Percentiles rank a stretch among this genome's conserved stretches.
Conservation (phyloP, 1,140 invertebrate species). For the Brachionus plicatilis region DNA sequence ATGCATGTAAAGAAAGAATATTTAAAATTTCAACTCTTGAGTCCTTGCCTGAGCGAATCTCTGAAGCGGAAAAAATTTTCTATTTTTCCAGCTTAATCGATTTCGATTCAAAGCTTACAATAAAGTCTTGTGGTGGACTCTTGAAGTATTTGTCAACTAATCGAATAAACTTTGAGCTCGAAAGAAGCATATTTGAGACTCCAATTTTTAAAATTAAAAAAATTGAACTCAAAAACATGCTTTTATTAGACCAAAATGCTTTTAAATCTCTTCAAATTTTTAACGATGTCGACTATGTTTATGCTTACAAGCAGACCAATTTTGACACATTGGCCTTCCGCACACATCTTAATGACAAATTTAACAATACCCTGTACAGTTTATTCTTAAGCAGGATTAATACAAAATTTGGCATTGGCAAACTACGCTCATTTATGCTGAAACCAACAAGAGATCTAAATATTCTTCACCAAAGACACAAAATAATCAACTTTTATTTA, state of each 20-base stretch:
- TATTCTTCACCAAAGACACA: not conserved
- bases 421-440: conserved; percentile 29
- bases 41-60: not conserved
- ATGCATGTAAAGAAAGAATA: conserved; percentile 13
- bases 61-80: not conserved
- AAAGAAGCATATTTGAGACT: not conserved
- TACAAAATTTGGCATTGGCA: conserved; percentile 36
- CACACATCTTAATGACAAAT: conserved; percentile 33
- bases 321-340: not conserved
- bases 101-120: conserved; percentile 7
- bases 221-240: not conserved
- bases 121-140: not conserved
- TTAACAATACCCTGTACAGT: conserved; percentile 29
- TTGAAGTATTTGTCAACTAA: conserved; percentile 14
- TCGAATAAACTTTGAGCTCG: conserved; percentile 16
- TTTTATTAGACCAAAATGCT: not conserved
- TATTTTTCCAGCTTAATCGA: conserved; percentile 9
- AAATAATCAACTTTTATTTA: not conserved
- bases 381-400: conserved; percentile 22
- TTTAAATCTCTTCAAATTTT: conserved; percentile 38
- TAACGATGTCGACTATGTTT: conserved; percentile 10
- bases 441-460: conserved; percentile 8
- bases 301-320: conserved; percentile 31
- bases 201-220: not conserved
- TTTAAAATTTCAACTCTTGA: not conserved